Evolutionary conservation across 2,113 vertebrate genomes (phyloP).

Genomic region (Pseudorasbora parva): DNA sequence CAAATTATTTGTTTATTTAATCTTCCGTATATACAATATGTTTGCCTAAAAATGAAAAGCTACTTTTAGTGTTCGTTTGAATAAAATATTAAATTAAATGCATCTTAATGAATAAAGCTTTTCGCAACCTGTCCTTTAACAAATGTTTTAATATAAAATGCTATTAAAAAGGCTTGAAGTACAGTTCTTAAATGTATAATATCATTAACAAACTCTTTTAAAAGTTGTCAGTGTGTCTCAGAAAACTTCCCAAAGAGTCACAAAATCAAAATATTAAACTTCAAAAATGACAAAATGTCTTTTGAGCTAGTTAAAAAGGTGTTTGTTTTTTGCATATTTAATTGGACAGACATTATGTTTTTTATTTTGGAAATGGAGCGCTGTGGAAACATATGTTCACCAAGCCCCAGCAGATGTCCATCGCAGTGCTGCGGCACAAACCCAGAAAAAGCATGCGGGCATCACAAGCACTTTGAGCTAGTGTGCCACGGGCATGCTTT

Average conservation of each 20-base stretch:
- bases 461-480: slow-evolving; percentile 60
- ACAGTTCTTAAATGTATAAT: not conserved
- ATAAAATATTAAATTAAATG: not conserved
- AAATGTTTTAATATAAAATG: not conserved
- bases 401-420: slow-evolving; percentile 74
- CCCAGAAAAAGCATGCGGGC: slow-evolving; percentile 55
- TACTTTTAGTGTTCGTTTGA: not conserved
- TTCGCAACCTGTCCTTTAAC: not conserved
- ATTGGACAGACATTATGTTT: slow-evolving; percentile 67
- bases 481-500: slow-evolving; percentile 43
- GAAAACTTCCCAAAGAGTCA: slow-evolving; percentile 9
- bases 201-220: not conserved
- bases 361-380: slow-evolving; percentile 59
- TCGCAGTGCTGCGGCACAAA: slow-evolving; percentile 65
- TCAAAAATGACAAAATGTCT: slow-evolving; percentile 36
- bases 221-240: not conserved
- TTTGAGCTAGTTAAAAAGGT: slow-evolving; percentile 36
- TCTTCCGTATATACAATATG: not conserved
- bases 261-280: slow-evolving; percentile 38
- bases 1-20: not conserved
- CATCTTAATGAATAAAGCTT: not conserved
- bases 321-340: slow-evolving; percentile 59
- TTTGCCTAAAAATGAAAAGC: not conserved
- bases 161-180: not conserved
- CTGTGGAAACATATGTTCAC: slow-evolving; percentile 72